Evolutionary conservation across 2,113 vertebrate genomes (phyloP).

Genomic region (Salvelinus alpinus): DNA sequence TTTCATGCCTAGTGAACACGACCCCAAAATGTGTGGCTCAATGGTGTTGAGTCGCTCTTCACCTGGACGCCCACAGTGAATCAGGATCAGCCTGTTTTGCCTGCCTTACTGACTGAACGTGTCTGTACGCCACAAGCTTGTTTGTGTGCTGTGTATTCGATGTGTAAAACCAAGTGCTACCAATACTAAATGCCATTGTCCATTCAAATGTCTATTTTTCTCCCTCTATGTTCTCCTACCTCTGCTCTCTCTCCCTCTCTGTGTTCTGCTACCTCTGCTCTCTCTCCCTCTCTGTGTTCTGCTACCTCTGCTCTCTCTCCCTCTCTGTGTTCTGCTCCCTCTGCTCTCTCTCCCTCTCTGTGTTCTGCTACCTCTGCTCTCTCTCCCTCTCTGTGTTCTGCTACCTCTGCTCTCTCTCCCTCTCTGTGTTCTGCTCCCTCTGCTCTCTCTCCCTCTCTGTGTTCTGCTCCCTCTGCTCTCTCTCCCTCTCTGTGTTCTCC

Average conservation of each 20-base stretch:
- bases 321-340: no score
- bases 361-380: background rate
- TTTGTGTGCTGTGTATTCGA: background rate
- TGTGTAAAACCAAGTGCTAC: background rate
- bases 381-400: background rate
- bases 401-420: background rate
- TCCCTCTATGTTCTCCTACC: background rate
- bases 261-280: no score
- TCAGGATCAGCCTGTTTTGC: background rate
- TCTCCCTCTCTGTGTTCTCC: background rate
- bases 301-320: conserved; percentile 7
- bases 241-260: conserved; percentile 12
- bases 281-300: background rate
- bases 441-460: conserved; percentile 10
- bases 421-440: no score
- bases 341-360: background rate
- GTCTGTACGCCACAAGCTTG: background rate
- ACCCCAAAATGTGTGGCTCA: no score
- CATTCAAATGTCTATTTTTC: background rate
- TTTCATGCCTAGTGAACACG: no score
- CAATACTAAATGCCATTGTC: background rate
- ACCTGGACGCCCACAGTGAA: background rate
- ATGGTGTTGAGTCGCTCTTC: background rate
- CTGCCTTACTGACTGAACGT: background rate
- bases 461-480: no score